phyloP scores from a whole-genome alignment of 2,113 vertebrate genomes.

The Furnarius figulus region DNA sequence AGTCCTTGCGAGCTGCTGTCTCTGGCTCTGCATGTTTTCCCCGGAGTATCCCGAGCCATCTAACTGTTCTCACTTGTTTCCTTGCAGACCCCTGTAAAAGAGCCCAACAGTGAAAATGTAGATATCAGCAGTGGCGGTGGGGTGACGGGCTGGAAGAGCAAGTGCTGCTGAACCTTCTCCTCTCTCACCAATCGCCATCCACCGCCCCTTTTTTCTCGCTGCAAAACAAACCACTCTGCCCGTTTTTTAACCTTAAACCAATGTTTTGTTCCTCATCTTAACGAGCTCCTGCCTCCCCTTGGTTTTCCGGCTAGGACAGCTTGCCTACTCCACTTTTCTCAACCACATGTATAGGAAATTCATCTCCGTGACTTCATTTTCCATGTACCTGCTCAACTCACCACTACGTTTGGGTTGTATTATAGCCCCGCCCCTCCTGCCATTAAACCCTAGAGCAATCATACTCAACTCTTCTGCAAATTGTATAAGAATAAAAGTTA shows the following conservation, averaged over 20 bases:
- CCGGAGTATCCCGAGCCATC: accelerated
- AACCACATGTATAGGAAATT: conserved; percentile 82
- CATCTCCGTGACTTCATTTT: conserved; percentile 87
- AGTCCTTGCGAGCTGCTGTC: accelerated
- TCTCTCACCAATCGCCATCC: conserved; percentile 70
- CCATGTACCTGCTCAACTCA: conserved; percentile 75
- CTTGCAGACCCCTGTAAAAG: conserved; percentile 97
- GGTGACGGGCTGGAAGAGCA: conserved; percentile 98
- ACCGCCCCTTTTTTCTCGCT: conserved; percentile 77
- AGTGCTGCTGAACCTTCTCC: conserved; percentile 89
- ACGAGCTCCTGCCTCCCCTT: conserved; percentile 66
- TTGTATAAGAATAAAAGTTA: conserved; percentile 88
- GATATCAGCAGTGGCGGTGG: conserved; percentile 96
- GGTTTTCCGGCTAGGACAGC: conserved; percentile 81
- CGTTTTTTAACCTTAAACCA: conserved; percentile 79
- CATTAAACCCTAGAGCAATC: conserved; percentile 75
- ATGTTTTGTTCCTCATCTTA: conserved; percentile 75
- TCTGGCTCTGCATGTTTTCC: accelerated
- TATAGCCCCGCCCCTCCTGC: conserved; percentile 75
- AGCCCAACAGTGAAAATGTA: conserved; percentile 99
- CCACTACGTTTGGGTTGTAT: conserved; percentile 83
- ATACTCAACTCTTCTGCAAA: conserved; percentile 73
- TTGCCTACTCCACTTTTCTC: conserved; percentile 84
- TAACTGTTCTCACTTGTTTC: conserved; percentile 33
- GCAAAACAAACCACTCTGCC: conserved; percentile 88